A percentile compares a stretch with the other conserved stretches of the same genome.
Evolutionary conservation across 2,797 vertebrate species (phyloP).

Genomic region (Melopsittacus undulatus): DNA sequence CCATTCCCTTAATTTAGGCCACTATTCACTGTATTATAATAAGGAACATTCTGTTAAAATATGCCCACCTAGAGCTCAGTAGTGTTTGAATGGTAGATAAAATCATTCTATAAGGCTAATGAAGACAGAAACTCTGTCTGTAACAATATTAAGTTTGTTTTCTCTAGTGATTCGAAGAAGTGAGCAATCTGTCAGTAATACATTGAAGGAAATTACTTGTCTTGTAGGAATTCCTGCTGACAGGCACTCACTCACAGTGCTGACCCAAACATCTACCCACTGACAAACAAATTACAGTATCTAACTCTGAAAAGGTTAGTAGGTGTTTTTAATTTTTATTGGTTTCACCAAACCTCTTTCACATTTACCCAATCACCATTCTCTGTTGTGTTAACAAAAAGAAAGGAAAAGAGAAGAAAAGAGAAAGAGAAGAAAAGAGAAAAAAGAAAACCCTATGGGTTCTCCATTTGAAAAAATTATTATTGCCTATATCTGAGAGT

Average conservation of each 20-base stretch:
- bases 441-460: background rate
- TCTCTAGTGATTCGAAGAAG: slow-evolving; percentile 91
- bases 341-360: slow-evolving; percentile 82
- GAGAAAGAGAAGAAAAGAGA: background rate
- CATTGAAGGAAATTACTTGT: slow-evolving; percentile 95
- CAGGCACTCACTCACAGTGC: slow-evolving; percentile 85
- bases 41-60: slow-evolving; percentile 75
- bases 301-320: slow-evolving; percentile 87
- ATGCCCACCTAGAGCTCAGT: slow-evolving; percentile 71
- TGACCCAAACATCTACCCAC: slow-evolving; percentile 84
- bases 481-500: slow-evolving; percentile 74
- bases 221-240: slow-evolving; percentile 88
- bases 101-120: slow-evolving; percentile 90
- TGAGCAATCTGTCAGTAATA: slow-evolving; percentile 97
- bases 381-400: slow-evolving; percentile 20
- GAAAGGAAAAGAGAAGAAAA: slow-evolving; percentile 17
- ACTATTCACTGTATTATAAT: slow-evolving; percentile 69
- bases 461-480: slow-evolving; percentile 66
- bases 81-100: slow-evolving; percentile 79
- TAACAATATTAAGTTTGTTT: slow-evolving; percentile 91
- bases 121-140: slow-evolving; percentile 92
- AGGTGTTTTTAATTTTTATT: slow-evolving; percentile 90
- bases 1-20: slow-evolving; percentile 67
- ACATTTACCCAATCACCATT: slow-evolving; percentile 71
- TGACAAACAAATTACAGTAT: slow-evolving; percentile 96